These are phyloP conservation scores for Camelus dromedarius DNA, from an alignment of 2,113 vertebrate genomes.

Conservation along the genomic window DNA sequence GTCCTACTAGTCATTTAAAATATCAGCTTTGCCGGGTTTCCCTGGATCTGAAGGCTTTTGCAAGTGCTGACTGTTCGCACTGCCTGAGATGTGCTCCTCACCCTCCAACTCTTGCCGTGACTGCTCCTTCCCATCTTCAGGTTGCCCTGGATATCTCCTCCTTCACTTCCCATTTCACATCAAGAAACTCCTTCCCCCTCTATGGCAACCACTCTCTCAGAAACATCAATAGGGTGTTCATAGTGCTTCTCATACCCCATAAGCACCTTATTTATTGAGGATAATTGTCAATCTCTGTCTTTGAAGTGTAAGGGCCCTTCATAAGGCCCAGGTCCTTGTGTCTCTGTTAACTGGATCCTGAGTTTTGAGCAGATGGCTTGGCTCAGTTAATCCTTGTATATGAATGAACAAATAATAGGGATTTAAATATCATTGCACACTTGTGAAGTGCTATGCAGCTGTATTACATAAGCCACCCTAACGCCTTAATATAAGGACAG, in stretches of 20 bases:
- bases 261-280: neutral
- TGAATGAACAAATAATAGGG: neutral
- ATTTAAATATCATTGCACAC: neutral
- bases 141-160: neutral
- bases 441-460: neutral
- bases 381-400: neutral
- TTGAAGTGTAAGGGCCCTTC: neutral
- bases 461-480: neutral
- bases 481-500: neutral
- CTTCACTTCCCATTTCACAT: neutral
- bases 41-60: neutral
- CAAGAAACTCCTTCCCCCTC: neutral
- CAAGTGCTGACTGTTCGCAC: neutral
- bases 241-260: neutral
- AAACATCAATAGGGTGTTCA: neutral
- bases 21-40: neutral
- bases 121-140: neutral
- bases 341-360: neutral
- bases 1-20: neutral
- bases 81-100: neutral
- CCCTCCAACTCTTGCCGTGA: neutral
- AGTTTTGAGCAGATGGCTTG: neutral
- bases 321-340: neutral
- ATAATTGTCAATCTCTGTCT: neutral
- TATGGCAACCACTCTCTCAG: neutral